These are phyloP conservation scores for Amitus sp. DNA, from an alignment of 2,888 invertebrate genomes.

Conservation along the genomic window DNA sequence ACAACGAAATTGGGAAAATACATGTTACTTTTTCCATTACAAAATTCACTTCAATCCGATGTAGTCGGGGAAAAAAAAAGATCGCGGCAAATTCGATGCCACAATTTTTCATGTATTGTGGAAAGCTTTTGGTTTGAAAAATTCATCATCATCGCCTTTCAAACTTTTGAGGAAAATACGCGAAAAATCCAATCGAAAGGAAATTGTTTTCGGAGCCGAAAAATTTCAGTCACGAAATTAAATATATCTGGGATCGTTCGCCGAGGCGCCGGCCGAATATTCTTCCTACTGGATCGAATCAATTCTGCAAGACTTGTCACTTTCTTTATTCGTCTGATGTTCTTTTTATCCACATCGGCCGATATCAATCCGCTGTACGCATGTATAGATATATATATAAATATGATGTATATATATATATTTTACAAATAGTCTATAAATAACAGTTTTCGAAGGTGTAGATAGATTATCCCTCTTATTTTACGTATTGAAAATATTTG, in stretches of 20 bases:
- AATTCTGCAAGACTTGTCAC: conserved; percentile 2
- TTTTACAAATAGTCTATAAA: no score
- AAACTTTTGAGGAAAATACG: background rate
- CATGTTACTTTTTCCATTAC: background rate
- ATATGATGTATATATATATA: no score
- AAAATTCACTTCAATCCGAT: background rate
- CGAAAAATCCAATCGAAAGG: background rate
- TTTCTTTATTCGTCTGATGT: background rate
- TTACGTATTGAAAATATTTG: no score
- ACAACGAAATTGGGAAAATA: background rate
- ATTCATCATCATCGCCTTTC: background rate
- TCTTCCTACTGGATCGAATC: background rate
- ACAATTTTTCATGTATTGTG: background rate
- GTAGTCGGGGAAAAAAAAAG: background rate
- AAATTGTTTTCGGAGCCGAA: background rate
- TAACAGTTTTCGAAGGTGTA: no score
- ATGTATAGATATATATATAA: no score
- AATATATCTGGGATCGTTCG: background rate
- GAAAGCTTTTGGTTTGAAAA: background rate
- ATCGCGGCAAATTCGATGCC: background rate
- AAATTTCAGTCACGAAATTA: background rate
- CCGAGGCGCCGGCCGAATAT: background rate
- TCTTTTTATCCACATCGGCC: background rate
- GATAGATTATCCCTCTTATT: no score
- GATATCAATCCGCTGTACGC: background rate